Evolutionary conservation across 2,797 vertebrate genomes (phyloP), one percentile per base, ranked within the genome.

Genomic region (Chromis chromis): DNA sequence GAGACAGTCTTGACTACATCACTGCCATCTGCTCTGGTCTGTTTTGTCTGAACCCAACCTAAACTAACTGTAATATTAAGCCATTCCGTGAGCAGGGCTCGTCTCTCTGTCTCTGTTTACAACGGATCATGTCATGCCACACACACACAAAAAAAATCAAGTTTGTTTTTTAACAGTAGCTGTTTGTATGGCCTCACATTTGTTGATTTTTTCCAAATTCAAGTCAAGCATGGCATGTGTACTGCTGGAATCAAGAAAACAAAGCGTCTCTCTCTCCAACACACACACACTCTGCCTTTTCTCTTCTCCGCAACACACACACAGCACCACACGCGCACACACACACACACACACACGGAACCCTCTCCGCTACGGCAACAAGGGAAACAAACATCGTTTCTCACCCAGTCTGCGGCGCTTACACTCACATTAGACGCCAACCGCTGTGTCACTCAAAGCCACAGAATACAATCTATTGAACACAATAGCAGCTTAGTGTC

Each of bases 361-460:
- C 70, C 31, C 56, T 58, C 48, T 74, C 17, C 12, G 36, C 77
- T 63, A 73, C 75, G 11, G 76, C 71, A 88, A 81, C 85, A 78
- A 84, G 65, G 75, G 80, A 88, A 90, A 87, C 87, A 88, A 88
- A 90, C 86, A 86, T 81, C 9, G 48, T 79, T 83, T 86, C 83
- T 88, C 81, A 89, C 72, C 76, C 82, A 69, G 85, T 83, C 85
- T 85, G 85, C 46, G 1, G 62, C 40, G 56, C 83, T 86, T 70
- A 75, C 73, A 56, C 78, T 87, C 82, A 81, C 80, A 85, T 88
- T 79, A 88, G 84, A 85, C 33, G 53, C 79, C 83, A 78, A 84
- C 88, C 70, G 58, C 86, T 76, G 85, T 81, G 87, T 90, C 88
- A 86, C 80, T 90, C 88, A 87, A 68, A 88, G 86, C 80, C 68